A percentile compares a stretch with the other conserved stretches of the same genome.
These are phyloP conservation scores for Callyntrura sp. DNA, from an alignment of 2,888 invertebrate genomes.

Conservation along the genomic window DNA sequence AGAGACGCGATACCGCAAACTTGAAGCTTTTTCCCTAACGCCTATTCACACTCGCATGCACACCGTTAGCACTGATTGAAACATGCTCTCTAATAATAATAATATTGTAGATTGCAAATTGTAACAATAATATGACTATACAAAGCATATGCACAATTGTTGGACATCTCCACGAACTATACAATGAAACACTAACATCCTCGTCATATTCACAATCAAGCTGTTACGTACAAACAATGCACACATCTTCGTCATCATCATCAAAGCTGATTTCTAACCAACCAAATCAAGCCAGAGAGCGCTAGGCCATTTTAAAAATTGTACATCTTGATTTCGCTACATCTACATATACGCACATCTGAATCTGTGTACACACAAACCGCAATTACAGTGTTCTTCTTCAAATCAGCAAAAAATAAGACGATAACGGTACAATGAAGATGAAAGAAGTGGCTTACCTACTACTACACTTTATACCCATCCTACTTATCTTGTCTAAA, in stretches of 20 bases:
- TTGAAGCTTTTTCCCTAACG: no score
- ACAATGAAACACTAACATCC: no score
- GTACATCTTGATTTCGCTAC: not conserved
- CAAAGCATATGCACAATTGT: not conserved
- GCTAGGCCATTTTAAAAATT: not conserved
- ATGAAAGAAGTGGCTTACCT: not conserved
- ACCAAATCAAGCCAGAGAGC: constrained; percentile 11
- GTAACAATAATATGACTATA: not conserved
- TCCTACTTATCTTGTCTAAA: not conserved
- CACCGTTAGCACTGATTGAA: no score
- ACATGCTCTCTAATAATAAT: no score
- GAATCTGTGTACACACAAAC: not conserved
- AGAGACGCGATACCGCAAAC: no score
- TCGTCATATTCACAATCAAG: not conserved
- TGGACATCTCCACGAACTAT: not conserved
- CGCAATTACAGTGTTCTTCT: constrained; percentile 1
- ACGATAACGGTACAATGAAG: constrained; percentile 20
- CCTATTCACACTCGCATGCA: no score
- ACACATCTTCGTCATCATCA: not conserved
- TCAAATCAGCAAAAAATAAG: constrained; percentile 25
- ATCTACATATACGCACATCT: not conserved
- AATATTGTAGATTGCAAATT: not conserved
- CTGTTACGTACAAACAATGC: not conserved
- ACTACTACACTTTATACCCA: not conserved
- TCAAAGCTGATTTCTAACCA: not conserved